Conservation (phyloP, 2,113 vertebrate genomes). For the Phocoena phocoena region DNA sequence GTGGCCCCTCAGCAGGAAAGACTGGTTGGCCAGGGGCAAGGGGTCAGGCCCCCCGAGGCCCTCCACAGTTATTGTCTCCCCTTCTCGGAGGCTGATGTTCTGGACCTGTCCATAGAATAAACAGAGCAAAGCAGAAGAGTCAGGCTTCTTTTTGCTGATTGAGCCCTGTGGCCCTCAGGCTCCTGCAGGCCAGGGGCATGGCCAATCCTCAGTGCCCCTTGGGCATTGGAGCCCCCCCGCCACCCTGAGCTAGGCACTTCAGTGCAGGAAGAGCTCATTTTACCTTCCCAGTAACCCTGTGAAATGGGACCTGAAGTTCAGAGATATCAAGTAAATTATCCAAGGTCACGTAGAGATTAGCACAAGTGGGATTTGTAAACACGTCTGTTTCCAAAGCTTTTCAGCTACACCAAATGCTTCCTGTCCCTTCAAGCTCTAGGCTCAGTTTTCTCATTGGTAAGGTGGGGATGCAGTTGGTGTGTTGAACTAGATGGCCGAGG, state of each 20-base stretch:
- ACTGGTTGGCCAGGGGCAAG: conserved; percentile 93
- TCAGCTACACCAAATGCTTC: not conserved
- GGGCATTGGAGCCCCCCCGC: too few species aligned
- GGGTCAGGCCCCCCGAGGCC: conserved; percentile 88
- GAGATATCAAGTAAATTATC: not conserved
- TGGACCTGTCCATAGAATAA: conserved; percentile 85
- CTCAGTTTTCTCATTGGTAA: conserved; percentile 30
- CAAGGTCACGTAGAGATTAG: not conserved
- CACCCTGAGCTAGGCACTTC: not conserved
- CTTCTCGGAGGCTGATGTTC: conserved; percentile 92
- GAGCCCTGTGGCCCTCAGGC: not conserved
- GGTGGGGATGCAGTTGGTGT: not conserved
- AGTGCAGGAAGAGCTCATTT: not conserved
- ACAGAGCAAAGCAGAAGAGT: conserved; percentile 21
- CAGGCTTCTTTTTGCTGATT: not conserved
- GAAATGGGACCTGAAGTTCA: not conserved
- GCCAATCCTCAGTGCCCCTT: not conserved
- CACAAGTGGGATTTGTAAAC: not conserved
- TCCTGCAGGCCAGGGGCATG: not conserved
- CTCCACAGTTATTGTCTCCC: conserved; percentile 91
- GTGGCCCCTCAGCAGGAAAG: conserved; percentile 93
- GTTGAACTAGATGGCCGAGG: not conserved
- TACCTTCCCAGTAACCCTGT: not conserved
- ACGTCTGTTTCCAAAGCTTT: conserved; percentile 1
- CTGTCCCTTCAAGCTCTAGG: not conserved